phyloP scores from a whole-genome alignment of 2,113 vertebrate species.

The Notechis scutatus region DNA sequence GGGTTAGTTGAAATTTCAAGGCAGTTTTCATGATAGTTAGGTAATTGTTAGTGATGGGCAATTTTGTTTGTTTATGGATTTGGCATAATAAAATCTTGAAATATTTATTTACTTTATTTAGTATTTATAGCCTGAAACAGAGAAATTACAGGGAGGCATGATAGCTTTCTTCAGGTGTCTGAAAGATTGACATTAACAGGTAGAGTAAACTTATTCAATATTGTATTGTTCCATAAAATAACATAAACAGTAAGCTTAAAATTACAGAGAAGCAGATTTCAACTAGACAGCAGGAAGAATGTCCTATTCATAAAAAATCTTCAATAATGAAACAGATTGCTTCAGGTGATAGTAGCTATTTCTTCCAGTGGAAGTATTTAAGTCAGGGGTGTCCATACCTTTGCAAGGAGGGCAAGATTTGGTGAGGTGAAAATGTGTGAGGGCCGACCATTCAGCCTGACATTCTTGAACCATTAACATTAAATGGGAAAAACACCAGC shows the following conservation, averaged over 20 bases:
- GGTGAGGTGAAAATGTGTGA: too few species aligned
- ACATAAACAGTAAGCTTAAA: background rate
- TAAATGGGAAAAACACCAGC: too few species aligned
- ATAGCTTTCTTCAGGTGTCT: background rate
- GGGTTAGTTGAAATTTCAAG: background rate
- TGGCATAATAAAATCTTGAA: background rate
- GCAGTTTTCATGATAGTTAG: background rate
- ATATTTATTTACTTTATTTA: background rate
- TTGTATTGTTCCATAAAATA: background rate
- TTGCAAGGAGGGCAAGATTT: too few species aligned
- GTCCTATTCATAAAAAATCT: background rate
- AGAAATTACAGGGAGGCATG: background rate
- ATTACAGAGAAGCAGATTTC: background rate
- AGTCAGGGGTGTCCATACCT: too few species aligned
- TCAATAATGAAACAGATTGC: background rate
- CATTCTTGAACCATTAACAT: too few species aligned
- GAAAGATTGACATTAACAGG: background rate
- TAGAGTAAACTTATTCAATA: background rate
- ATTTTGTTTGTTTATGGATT: background rate
- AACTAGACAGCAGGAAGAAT: background rate
- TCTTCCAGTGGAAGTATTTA: background rate
- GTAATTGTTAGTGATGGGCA: background rate
- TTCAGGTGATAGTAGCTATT: background rate
- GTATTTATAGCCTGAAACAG: background rate
- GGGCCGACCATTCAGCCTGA: too few species aligned